Evolutionary conservation across 2,113 vertebrate genomes (phyloP).

Genomic region (Cavia porcellus): DNA sequence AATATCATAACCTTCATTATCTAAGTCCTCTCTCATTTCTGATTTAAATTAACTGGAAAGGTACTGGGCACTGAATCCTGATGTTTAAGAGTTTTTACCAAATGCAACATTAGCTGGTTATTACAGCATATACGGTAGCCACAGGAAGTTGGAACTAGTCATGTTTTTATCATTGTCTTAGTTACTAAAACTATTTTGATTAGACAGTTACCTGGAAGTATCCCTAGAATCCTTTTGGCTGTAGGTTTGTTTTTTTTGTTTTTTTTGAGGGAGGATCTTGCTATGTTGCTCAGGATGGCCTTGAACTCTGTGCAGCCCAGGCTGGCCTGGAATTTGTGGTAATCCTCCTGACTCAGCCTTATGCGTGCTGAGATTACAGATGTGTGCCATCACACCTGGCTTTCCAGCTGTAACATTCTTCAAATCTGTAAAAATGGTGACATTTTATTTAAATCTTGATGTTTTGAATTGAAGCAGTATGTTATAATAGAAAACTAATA

Average conservation of each 20-base stretch:
- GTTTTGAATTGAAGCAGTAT: not conserved
- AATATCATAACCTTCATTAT: not conserved
- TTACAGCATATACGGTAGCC: not conserved
- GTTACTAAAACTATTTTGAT: not conserved
- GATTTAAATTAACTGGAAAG: slow-evolving; percentile 16
- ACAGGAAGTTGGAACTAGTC: not conserved
- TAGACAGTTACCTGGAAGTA: not conserved
- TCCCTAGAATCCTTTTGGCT: not conserved
- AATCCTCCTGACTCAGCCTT: not conserved
- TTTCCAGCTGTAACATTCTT: not conserved
- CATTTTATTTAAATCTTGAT: not conserved
- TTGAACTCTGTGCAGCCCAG: not conserved
- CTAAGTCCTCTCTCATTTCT: not conserved
- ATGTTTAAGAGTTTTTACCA: not conserved
- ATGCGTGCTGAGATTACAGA: not conserved
- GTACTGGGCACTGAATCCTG: not conserved
- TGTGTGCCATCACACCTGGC: not conserved
- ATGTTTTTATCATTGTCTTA: not conserved
- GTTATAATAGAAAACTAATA: not conserved
- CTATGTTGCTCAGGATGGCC: not conserved
- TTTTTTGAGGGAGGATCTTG: not conserved
- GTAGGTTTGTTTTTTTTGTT: not conserved
- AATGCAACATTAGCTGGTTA: not conserved
- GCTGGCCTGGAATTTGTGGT: not conserved
- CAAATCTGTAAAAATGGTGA: not conserved